These are phyloP conservation scores for Leucopternis melanops DNA, from an alignment of 2,113 vertebrate genomes.

Conservation along the genomic window DNA sequence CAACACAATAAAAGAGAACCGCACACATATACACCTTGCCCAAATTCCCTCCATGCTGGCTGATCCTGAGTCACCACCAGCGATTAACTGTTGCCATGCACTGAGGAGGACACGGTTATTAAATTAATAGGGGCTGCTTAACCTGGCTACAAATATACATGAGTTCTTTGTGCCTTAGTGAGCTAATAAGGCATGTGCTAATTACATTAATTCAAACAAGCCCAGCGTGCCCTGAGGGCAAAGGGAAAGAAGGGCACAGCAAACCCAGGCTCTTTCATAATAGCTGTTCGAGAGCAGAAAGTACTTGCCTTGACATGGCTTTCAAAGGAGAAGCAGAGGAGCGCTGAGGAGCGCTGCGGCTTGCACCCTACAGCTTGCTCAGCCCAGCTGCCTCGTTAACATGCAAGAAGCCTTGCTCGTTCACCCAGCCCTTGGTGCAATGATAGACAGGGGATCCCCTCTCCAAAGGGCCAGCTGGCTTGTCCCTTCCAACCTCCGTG, in stretches of 20 bases:
- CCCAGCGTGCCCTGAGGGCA: constrained; percentile 23
- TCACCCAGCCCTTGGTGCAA: background rate
- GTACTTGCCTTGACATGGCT: background rate
- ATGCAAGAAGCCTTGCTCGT: background rate
- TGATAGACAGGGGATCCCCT: rapidly evolving
- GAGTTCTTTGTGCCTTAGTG: constrained; percentile 54
- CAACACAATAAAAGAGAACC: background rate
- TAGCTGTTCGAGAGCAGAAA: background rate
- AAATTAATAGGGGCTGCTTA: constrained; percentile 49
- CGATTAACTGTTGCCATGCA: constrained; percentile 31
- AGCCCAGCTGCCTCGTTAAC: background rate
- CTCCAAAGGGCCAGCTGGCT: background rate
- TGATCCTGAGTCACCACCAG: constrained; percentile 22
- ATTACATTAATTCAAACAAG: constrained; percentile 65
- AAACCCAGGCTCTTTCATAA: background rate
- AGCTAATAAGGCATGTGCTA: constrained; percentile 61
- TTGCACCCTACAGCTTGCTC: rapidly evolving
- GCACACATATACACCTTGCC: background rate
- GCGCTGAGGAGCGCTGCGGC: rapidly evolving
- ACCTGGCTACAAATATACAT: constrained; percentile 48
- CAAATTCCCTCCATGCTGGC: background rate
- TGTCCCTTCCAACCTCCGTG: background rate
- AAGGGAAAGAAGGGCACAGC: background rate
- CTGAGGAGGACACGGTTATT: constrained; percentile 40
- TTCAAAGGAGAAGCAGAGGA: background rate